These are phyloP conservation scores for Trachelus stipa DNA, from an alignment of 2,888 invertebrate genomes.

Conservation along the genomic window DNA sequence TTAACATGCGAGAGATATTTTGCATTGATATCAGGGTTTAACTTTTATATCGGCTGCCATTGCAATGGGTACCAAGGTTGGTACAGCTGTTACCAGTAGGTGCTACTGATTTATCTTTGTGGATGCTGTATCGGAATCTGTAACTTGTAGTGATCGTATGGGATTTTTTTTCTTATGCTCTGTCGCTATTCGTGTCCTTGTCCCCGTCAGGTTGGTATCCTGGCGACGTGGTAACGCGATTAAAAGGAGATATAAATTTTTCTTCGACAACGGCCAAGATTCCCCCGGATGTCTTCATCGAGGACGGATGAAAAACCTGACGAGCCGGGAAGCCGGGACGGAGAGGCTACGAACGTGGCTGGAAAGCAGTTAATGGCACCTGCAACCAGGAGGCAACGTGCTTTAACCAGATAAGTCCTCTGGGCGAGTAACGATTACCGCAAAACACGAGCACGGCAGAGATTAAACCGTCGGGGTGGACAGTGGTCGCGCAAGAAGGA, in stretches of 20 bases:
- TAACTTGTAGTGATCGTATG: too few species aligned
- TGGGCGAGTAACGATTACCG: slow-evolving; percentile 47
- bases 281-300: slow-evolving; percentile 56
- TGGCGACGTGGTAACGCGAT: slow-evolving; percentile 32
- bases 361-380: slow-evolving; percentile 53
- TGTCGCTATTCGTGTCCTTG: neutral
- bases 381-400: slow-evolving; percentile 30
- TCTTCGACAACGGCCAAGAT: slow-evolving; percentile 9
- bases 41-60: neutral
- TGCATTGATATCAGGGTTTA: neutral
- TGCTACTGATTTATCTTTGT: neutral
- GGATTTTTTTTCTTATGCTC: too few species aligned
- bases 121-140: neutral
- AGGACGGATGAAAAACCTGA: slow-evolving; percentile 31
- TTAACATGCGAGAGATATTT: slow-evolving; percentile 45
- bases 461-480: slow-evolving; percentile 28
- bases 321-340: slow-evolving; percentile 17
- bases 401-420: slow-evolving; percentile 19
- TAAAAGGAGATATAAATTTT: slow-evolving; percentile 22
- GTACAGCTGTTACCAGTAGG: neutral
- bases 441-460: slow-evolving; percentile 31
- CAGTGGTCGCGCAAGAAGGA: slow-evolving; percentile 37
- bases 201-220: neutral
- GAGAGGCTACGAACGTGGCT: slow-evolving; percentile 33
- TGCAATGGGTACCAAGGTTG: neutral